A percentile compares a stretch with the other conserved stretches of the same genome.
Evolutionary conservation across 1,140 invertebrate genomes (phyloP).

Genomic region (Magallana angulata): DNA sequence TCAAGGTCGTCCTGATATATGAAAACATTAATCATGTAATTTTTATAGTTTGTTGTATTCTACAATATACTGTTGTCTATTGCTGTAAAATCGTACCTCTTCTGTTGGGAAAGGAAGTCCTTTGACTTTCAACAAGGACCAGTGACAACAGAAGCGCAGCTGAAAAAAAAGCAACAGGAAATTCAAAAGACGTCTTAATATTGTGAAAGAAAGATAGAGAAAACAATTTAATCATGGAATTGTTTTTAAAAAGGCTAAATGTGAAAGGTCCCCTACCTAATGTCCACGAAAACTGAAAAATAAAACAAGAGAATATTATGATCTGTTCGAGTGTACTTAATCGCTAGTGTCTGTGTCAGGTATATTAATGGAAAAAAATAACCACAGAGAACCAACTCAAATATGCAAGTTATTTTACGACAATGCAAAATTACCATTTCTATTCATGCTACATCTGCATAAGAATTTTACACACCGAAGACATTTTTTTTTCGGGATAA

Average conservation of each 20-base stretch:
- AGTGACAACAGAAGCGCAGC: slow-evolving; percentile 2
- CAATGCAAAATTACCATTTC: no score
- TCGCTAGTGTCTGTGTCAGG: no score
- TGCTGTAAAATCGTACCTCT: not conserved
- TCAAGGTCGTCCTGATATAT: no score
- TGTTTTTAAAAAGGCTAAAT: not conserved
- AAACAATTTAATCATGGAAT: not conserved
- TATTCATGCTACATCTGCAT: no score
- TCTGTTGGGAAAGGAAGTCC: not conserved
- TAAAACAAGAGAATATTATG: not conserved
- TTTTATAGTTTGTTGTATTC: no score
- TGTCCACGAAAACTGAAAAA: not conserved
- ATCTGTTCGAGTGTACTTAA: not conserved
- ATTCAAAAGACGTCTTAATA: not conserved
- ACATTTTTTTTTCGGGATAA: no score
- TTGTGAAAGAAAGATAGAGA: not conserved
- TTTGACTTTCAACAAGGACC: not conserved
- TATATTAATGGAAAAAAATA: no score
- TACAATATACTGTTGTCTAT: no score
- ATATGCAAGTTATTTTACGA: no score
- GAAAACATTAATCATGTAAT: no score
- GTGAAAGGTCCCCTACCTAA: not conserved
- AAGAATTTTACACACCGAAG: no score
- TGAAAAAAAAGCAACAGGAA: not conserved
- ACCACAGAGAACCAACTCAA: no score